Evolutionary conservation across 2,888 invertebrate species (phyloP), one percentile per base, ranked within the genome.

Genomic region (Synergus japonicus): DNA sequence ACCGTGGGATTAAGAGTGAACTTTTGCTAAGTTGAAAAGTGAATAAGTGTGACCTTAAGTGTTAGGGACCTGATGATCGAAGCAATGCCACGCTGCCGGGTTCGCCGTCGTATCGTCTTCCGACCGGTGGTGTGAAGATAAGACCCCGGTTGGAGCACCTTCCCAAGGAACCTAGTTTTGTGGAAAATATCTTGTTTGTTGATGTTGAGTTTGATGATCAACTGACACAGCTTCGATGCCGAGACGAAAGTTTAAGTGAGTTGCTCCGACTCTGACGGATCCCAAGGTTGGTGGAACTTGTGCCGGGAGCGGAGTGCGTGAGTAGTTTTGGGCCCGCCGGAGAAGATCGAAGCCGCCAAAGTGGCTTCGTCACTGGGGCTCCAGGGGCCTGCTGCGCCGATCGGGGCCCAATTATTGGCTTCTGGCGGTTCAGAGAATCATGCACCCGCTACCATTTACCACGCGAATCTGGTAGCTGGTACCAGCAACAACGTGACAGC

Each of bases 311-410:
- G 85, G 81, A 78, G 87, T 58, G 76, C 79, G 85, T 82, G 87
- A 86, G 86, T 84, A 81, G 88, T 89, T 89, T 90, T 88, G 89
- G 89, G 88, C 81, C 87, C 89, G 88, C 83, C 87, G 88, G 88
- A 87, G 88, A 88, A 88, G 89, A 87, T 88, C 88, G 91, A 91
- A 91, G 90, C 92, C 92, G 92, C 89, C 92, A 92, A 92, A 92
- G 92, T 92, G 92, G 92, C 92, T 92, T 92, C 92, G 91, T 92
- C 92, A 91, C 91, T 92, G 87, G 92, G 92, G 89, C 92, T 92
- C 90, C 92, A 92, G 90, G 92, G 92, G 92, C 92, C 92, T 87
- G 91, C 92, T 88, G 92, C 92, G 92, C 92, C 92, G 88, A 92
- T 92, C 90, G 91, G 91, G 90, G 90, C 92, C 91, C 92, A 92